Evolutionary conservation across 1,140 invertebrate species (phyloP).

Genomic region (Lordiphosa clarofinis): DNA sequence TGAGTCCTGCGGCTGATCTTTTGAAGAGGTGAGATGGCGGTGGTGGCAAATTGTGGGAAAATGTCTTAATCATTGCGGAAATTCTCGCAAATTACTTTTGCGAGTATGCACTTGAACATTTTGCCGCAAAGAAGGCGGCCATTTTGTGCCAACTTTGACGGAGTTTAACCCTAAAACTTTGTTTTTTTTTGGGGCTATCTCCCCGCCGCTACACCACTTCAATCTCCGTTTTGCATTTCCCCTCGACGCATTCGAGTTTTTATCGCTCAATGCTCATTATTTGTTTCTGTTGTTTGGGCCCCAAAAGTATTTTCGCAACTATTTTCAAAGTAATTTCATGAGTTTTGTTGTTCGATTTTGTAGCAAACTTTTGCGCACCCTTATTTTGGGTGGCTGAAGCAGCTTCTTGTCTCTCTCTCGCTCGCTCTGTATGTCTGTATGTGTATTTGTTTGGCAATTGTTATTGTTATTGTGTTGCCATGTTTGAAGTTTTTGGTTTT

Average conservation of each 20-base stretch:
- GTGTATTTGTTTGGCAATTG: constrained; percentile 23
- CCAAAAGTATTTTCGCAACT: constrained; percentile 41
- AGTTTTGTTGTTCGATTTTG: constrained; percentile 63
- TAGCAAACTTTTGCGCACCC: constrained; percentile 28
- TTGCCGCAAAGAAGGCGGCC: neutral
- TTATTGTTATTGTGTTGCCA: constrained; percentile 60
- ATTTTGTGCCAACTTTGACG: constrained; percentile 15
- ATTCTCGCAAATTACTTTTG: constrained; percentile 36
- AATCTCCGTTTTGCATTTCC: constrained; percentile 41
- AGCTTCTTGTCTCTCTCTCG: constrained; percentile 27
- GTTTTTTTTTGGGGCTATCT: constrained; percentile 7
- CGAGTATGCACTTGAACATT: constrained; percentile 1
- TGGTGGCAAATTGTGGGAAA: constrained; percentile 17
- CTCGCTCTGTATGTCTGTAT: constrained; percentile 2
- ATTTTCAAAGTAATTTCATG: constrained; percentile 63
- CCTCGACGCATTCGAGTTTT: constrained; percentile 30
- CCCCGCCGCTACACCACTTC: constrained; percentile 12
- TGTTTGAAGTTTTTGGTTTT: constrained; percentile 56
- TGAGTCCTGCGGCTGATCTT: constrained; percentile 23
- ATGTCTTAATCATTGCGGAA: constrained; percentile 41
- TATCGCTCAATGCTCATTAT: constrained; percentile 63
- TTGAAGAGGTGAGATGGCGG: too few relatives aligned
- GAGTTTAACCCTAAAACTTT: too few relatives aligned
- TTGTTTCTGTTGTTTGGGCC: constrained; percentile 31
- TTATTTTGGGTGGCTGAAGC: constrained; percentile 15